phyloP scores from a whole-genome alignment of 2,888 invertebrate species.

The Capitulum mitella region DNA sequence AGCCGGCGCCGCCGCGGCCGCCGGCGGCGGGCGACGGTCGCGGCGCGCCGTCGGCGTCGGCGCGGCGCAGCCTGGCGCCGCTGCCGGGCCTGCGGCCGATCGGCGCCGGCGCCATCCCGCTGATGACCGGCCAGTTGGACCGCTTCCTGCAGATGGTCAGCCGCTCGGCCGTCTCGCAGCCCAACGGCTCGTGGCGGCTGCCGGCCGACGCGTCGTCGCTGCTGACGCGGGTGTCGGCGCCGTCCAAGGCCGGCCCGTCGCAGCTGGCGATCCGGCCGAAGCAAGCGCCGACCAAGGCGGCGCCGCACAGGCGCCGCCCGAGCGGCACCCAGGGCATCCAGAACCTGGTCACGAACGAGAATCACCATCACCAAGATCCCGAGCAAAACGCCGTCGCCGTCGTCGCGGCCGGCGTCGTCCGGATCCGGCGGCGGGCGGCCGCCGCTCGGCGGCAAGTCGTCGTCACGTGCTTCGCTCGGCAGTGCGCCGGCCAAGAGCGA shows the following conservation, averaged over 20 bases:
- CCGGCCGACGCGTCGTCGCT: slow-evolving; percentile 19
- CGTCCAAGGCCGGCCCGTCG: background rate
- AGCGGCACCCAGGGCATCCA: background rate
- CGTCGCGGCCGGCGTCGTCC: background rate
- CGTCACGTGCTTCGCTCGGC: background rate
- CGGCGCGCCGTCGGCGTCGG: background rate
- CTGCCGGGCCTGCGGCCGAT: slow-evolving; percentile 18
- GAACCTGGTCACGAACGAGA: background rate
- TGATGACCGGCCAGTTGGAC: slow-evolving; percentile 23
- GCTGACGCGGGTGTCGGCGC: background rate
- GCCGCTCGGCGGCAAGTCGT: background rate
- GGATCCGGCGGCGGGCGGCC: background rate
- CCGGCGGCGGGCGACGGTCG: background rate
- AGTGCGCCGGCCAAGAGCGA: background rate
- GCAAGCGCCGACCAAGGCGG: background rate
- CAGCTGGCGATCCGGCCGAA: background rate
- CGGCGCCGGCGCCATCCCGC: slow-evolving; percentile 16
- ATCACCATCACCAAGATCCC: slow-evolving; percentile 19
- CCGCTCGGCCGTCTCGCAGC: slow-evolving; percentile 16
- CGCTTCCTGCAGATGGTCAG: slow-evolving; percentile 19
- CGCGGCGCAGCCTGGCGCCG: slow-evolving; percentile 4
- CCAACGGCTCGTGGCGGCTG: slow-evolving; percentile 20
- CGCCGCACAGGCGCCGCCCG: too few species aligned
- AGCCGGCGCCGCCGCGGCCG: background rate
- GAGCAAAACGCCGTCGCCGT: background rate